Evolutionary conservation across 2,113 vertebrate species (phyloP), one percentile per base, ranked within the genome.

Genomic region (Copsychus sechellarum): DNA sequence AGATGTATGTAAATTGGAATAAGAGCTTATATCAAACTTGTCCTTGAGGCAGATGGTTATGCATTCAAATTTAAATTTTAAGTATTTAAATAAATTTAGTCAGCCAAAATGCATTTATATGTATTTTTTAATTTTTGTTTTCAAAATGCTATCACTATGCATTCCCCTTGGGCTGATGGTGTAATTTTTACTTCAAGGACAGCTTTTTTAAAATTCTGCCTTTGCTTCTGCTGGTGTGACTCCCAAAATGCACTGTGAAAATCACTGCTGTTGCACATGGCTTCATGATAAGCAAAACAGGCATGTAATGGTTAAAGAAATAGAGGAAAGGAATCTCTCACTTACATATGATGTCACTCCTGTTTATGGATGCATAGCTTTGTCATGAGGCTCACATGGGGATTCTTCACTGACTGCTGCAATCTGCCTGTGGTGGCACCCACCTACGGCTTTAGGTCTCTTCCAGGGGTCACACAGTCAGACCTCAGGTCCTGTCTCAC

Each of bases 1-100:
- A 85, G 92, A 88, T 67, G 8, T 71, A 85, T 87, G 73, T 64
- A 86, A 89, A 69, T 74, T 84, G 36, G 72, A 88, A 45, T 79
- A 91, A 84, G 53, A 51, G 22, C n/a, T 81, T 78, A 57, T 81
- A 67, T 62, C 2, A 5, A 83, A 79, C 19, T 89, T 71, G n/a
- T 31, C 69, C 61, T 74, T 51, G 43, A 93, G 61, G 61, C 91
- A 93, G 91, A 70, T 81, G 86, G 43, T 45, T 67, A 29, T 29
- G 26, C 43, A 91, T 88, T 96, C 86, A 93, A 71, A 95, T 96
- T 95, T 84, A 92, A 92, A 96, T 93, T 93, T 88, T 48, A 88
- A 87, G 16, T 26, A 64, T 51, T 88, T 88, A 80, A 69, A 88
- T 69, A 67, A 78, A 86, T 79, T 47, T 66, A 92, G 25, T 12